A percentile compares a stretch with the other conserved stretches of the same genome.
These are phyloP conservation scores for Hemibagrus guttatus DNA, from an alignment of 2,797 vertebrate species.

Conservation along the genomic window DNA sequence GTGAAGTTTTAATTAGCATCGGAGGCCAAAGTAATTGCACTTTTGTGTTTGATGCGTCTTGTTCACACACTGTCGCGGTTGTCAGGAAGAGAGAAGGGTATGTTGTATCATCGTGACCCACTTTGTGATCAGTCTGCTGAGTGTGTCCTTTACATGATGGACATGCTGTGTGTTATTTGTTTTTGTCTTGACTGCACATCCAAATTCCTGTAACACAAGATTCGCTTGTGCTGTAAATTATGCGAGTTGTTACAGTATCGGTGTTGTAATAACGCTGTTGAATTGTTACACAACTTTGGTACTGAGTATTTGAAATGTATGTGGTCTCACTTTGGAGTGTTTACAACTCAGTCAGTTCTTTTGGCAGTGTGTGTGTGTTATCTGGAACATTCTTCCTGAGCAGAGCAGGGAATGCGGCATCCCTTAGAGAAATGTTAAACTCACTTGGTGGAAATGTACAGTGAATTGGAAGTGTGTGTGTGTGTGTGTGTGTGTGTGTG, in stretches of 20 bases:
- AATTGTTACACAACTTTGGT: slow-evolving; percentile 26
- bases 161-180: background rate
- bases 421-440: slow-evolving; percentile 39
- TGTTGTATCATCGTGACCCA: slow-evolving; percentile 11
- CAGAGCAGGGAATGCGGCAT: background rate
- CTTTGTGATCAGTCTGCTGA: slow-evolving; percentile 30
- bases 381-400: slow-evolving; percentile 40
- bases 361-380: slow-evolving; percentile 35
- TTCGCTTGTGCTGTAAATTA: background rate
- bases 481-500: slow-evolving; percentile 19
- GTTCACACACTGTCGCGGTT: slow-evolving; percentile 46
- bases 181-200: background rate
- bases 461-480: slow-evolving; percentile 35
- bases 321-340: slow-evolving; percentile 23
- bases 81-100: slow-evolving; percentile 50
- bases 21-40: slow-evolving; percentile 72
- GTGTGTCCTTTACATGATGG: slow-evolving; percentile 5
- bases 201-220: slow-evolving; percentile 13
- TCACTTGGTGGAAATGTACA: slow-evolving; percentile 45
- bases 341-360: slow-evolving; percentile 44
- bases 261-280: background rate
- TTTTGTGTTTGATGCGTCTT: slow-evolving; percentile 63
- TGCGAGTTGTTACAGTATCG: slow-evolving; percentile 5
- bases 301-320: slow-evolving; percentile 25
- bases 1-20: slow-evolving; percentile 72